Evolutionary conservation across 2,113 vertebrate species (phyloP), one percentile per base, ranked within the genome.

Genomic region (Barbus barbus): DNA sequence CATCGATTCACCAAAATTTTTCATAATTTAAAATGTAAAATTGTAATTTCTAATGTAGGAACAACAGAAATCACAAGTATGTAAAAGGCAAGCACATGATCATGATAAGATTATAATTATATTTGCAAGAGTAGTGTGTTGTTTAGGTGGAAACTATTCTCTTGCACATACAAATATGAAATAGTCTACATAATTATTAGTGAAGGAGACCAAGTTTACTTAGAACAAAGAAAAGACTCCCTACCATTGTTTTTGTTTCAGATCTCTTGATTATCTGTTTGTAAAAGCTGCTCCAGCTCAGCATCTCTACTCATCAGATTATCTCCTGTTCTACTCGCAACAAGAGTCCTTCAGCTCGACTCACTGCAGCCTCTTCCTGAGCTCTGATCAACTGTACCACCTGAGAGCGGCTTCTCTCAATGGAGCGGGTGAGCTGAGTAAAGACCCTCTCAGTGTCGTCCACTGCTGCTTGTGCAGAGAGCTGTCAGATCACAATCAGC

Each of bases 361-460:
- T 79, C 82, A 86, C 78, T 78, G 36, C 78, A 58, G 61, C 33
- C 36, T 22, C 33, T 76, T 76, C 74, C 74, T 76, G 74, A 53
- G 20, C 74, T 81, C 78, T 81, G 38, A 67, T 81, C 41, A 65
- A 20, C 44, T 31, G 24, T 6, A 31, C 74, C 77, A 84, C 46
- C 84, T 86, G 84, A 76, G 87, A 86, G 46, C 71, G 31, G 11
- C 26, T 85, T 76, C 58, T 76, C 60, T 88, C 77, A 75, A 88
- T 83, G 58, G 75, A 85, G 31, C 20, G 41, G 44, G 82, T 82
- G 51, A 86, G 51, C n/a, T 82, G 65, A 44, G 74, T 85, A 51
- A 86, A 88, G 73, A 83, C 84, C 72, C 69, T 79, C 61, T 88
- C 83, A 61, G 38, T 60, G 63, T 85, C 65, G 13, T 86, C 82